Conservation (phyloP, 2,888 invertebrate species). For the Helicoverpa assulta region DNA sequence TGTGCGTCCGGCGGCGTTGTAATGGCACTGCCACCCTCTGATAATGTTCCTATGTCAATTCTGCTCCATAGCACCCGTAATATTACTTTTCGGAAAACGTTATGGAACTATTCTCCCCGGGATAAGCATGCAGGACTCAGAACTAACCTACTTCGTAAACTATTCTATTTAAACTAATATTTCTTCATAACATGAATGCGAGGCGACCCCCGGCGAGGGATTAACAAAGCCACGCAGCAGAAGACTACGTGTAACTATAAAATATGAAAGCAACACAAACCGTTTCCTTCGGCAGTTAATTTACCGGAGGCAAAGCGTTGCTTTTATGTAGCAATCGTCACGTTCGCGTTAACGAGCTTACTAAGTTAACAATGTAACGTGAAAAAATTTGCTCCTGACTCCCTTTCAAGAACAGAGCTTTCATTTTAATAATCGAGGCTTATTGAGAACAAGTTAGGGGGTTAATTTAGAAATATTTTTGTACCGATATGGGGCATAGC, state of each 20-base stretch:
- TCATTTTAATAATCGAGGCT: constrained; percentile 64
- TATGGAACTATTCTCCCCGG: constrained; percentile 58
- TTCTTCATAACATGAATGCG: constrained; percentile 41
- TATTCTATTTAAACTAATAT: constrained; percentile 49
- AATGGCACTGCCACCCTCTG: constrained; percentile 83
- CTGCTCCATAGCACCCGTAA: constrained; percentile 71
- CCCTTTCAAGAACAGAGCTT: constrained; percentile 61
- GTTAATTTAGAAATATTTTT: constrained; percentile 61
- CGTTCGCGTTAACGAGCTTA: constrained; percentile 88
- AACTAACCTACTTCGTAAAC: constrained; percentile 45
- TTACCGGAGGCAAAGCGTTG: constrained; percentile 78
- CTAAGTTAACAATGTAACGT: constrained; percentile 87
- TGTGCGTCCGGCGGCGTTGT: constrained; percentile 84
- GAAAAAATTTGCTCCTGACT: constrained; percentile 81
- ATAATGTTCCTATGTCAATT: constrained; percentile 88
- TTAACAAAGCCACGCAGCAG: constrained; percentile 32
- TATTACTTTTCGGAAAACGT: constrained; percentile 66
- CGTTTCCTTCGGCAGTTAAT: constrained; percentile 82
- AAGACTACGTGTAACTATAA: constrained; percentile 50
- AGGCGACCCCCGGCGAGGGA: constrained; percentile 7
- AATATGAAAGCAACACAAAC: constrained; percentile 64
- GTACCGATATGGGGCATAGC: constrained; percentile 35
- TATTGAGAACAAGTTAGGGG: constrained; percentile 49
- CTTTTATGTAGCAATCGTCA: constrained; percentile 85
- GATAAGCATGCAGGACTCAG: constrained; percentile 35